Evolutionary conservation across 2,888 invertebrate species (phyloP), one percentile per base, ranked within the genome.

Genomic region (Drosophila paramelanica): DNA sequence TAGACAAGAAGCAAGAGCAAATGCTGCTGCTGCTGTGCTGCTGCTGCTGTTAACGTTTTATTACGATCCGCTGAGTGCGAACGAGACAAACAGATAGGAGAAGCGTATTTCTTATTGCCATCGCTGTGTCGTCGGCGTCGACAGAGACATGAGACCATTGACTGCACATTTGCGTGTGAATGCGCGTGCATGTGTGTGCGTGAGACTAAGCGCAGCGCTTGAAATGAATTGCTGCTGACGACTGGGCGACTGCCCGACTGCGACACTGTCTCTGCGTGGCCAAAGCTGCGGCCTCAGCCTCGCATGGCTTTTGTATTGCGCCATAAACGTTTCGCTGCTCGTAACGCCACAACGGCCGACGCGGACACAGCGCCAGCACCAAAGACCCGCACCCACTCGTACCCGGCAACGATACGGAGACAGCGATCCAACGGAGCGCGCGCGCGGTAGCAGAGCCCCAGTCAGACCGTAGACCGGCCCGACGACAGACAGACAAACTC

Each of bases 311-410:
- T 92, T 92, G 92, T 92, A 92, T 92, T 91, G 92, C 90, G 91
- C 91, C 92, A 92, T 92, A 92, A 92, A 92, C 92, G 92, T 91
- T 92, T 90, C 90, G 92, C 92, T 92, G 92, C 91, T 92, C 92
- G 92, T 92, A 92, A 92, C 92, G 92, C 92, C 91, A 84, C 83
- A 92, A 92, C 92, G 92, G 91, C 91, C 91, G 91, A 91, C 90
- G 91, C 85, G 89, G 85, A 88, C 83, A 82, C 76, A 76, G 79
- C 76, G 76, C 76, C 79, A 74, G 67, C 65, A 75, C 49, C 72
- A 65, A 64, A 62, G 51, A 76, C 70, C 67, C 60, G 68, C 73
- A 73, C 68, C 68, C 68, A 73, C 72, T 67, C 45, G 13, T 41
- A 27, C 39, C 52, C 41, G 52, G 39, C 38, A 81, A 47, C 69